Conservation (phyloP, 2,113 vertebrate genomes). For the Syrrhaptes paradoxus region DNA sequence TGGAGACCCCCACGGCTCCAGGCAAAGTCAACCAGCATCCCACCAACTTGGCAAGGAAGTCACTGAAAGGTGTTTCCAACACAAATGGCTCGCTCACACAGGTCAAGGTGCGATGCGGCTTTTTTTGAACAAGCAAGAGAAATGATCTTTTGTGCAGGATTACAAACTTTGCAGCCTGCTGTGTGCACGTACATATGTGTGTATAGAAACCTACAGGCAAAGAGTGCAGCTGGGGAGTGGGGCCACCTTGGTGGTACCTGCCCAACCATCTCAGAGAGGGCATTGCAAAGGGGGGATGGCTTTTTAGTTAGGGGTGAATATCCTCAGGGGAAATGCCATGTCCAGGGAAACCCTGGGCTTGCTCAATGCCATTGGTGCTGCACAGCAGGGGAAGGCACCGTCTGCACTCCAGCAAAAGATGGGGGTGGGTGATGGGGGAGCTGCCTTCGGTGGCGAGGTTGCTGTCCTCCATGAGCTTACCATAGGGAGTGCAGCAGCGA, state of each 20-base stretch:
- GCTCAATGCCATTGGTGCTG: accelerated
- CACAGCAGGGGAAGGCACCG: accelerated
- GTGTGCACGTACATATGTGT: neutral
- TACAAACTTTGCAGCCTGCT: neutral
- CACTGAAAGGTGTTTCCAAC: neutral
- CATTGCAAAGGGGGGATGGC: neutral
- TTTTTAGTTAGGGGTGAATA: neutral
- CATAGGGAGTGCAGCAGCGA: neutral
- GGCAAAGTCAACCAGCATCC: neutral
- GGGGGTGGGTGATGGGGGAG: accelerated
- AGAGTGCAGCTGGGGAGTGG: accelerated
- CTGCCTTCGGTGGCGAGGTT: neutral
- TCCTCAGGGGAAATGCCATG: neutral
- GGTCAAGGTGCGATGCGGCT: accelerated
- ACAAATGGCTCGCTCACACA: neutral
- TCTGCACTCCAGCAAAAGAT: neutral
- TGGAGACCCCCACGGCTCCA: neutral
- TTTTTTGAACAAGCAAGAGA: neutral
- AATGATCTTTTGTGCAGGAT: accelerated
- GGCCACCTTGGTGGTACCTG: neutral
- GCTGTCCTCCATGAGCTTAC: neutral
- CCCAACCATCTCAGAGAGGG: neutral
- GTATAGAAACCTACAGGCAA: neutral
- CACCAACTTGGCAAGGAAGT: neutral
- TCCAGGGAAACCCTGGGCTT: neutral